Evolutionary conservation across 2,797 vertebrate genomes (phyloP).

Genomic region (Prionace glauca): DNA sequence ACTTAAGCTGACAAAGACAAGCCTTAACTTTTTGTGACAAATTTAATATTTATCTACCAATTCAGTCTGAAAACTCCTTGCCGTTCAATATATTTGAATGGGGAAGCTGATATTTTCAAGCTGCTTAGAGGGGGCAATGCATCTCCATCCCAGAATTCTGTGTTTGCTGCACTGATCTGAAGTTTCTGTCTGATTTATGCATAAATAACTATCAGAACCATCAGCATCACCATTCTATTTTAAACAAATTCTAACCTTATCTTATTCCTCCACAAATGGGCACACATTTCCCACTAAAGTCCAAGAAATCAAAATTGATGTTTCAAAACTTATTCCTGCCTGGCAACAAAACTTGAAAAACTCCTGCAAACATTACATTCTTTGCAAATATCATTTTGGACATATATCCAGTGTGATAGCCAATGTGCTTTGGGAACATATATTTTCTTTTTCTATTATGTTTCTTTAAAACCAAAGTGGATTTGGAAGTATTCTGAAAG

Average conservation of each 20-base stretch:
- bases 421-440: too few relatives aligned
- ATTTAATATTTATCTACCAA: not conserved
- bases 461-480: too few relatives aligned
- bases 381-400: not conserved
- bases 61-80: not conserved
- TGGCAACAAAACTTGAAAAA: not conserved
- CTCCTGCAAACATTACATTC: not conserved
- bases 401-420: too few relatives aligned
- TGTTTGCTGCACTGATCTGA: not conserved
- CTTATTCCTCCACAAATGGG: not conserved
- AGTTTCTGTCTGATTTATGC: not conserved
- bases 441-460: too few relatives aligned
- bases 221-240: not conserved
- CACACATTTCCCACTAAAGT: not conserved
- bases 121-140: not conserved
- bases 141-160: not conserved
- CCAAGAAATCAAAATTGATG: not conserved
- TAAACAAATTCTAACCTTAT: not conserved
- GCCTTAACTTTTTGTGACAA: too few relatives aligned
- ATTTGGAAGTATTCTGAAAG: too few relatives aligned
- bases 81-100: not conserved
- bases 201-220: not conserved
- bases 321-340: not conserved
- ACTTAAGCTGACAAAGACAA: not conserved
- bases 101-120: not conserved